Conservation (phyloP, 2,113 vertebrate genomes). For the Genyomyrus donnyi region DNA sequence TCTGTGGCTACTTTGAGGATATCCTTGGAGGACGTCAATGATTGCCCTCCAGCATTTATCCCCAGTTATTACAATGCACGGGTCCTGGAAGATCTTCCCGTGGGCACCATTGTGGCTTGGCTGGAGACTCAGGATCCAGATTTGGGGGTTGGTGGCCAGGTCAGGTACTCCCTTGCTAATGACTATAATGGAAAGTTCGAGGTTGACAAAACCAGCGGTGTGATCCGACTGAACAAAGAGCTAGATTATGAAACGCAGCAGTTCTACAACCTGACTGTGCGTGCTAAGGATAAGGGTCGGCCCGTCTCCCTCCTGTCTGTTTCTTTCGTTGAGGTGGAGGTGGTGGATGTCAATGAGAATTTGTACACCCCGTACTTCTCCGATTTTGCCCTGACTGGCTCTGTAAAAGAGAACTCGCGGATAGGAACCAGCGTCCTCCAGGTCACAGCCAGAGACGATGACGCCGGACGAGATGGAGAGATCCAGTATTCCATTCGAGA, state of each 20-base stretch:
- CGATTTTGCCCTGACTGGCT: conserved; percentile 76
- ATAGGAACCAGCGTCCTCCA: conserved; percentile 84
- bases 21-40: conserved; percentile 84
- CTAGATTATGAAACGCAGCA: conserved; percentile 92
- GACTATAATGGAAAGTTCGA: conserved; percentile 88
- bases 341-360: conserved; percentile 95
- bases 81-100: conserved; percentile 83
- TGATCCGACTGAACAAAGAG: conserved; percentile 83
- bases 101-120: conserved; percentile 91
- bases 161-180: conserved; percentile 81
- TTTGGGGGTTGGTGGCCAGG: conserved; percentile 82
- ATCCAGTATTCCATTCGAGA: conserved; percentile 91
- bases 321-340: conserved; percentile 89
- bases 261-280: conserved; percentile 89
- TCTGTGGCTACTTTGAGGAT: conserved; percentile 75
- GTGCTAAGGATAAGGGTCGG: conserved; percentile 87
- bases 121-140: conserved; percentile 90
- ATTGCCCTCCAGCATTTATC: conserved; percentile 86
- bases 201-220: conserved; percentile 80
- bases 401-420: conserved; percentile 82
- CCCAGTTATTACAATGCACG: conserved; percentile 79
- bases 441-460: conserved; percentile 80
- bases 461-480: conserved; percentile 83
- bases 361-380: conserved; percentile 86
- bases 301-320: conserved; percentile 85